A percentile compares a stretch with the other conserved stretches of the same genome.
These are phyloP conservation scores for Pseudonaja textilis DNA, from an alignment of 2,113 vertebrate species.

Conservation along the genomic window DNA sequence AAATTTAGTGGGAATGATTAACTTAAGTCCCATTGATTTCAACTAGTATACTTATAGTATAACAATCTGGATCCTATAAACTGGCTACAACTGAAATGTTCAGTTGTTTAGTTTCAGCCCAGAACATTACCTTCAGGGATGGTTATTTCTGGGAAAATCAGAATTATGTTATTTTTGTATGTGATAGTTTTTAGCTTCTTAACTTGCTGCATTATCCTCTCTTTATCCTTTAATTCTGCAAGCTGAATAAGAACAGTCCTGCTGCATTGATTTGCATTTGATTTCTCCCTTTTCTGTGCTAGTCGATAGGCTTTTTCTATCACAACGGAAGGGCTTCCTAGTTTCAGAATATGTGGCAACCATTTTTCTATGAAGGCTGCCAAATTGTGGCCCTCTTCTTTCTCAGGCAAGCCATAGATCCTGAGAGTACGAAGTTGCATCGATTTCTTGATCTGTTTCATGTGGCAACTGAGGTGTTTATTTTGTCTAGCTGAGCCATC, in stretches of 20 bases:
- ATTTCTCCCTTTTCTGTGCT: neutral
- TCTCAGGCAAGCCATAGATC: slow-evolving; percentile 2
- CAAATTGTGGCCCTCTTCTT: neutral
- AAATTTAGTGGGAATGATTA: neutral
- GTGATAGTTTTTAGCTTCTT: slow-evolving; percentile 22
- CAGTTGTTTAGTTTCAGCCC: neutral
- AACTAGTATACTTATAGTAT: neutral
- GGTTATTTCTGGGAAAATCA: neutral
- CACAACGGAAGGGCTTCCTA: neutral
- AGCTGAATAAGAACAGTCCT: neutral
- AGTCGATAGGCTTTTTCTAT: slow-evolving; percentile 3
- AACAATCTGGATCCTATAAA: neutral
- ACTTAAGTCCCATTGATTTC: neutral
- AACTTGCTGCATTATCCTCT: slow-evolving; percentile 16
- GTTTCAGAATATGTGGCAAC: neutral
- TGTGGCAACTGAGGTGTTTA: fast-evolving
- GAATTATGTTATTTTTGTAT: neutral
- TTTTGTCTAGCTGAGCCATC: neutral
- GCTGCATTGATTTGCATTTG: neutral
- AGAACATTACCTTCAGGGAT: neutral
- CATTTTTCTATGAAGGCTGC: neutral
- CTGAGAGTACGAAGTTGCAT: neutral
- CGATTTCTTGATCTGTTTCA: neutral
- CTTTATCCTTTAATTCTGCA: neutral
- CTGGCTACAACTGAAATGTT: neutral